Evolutionary conservation across 2,797 vertebrate species (phyloP), one percentile per base, ranked within the genome.

Genomic region (Steatocranus sp.): DNA sequence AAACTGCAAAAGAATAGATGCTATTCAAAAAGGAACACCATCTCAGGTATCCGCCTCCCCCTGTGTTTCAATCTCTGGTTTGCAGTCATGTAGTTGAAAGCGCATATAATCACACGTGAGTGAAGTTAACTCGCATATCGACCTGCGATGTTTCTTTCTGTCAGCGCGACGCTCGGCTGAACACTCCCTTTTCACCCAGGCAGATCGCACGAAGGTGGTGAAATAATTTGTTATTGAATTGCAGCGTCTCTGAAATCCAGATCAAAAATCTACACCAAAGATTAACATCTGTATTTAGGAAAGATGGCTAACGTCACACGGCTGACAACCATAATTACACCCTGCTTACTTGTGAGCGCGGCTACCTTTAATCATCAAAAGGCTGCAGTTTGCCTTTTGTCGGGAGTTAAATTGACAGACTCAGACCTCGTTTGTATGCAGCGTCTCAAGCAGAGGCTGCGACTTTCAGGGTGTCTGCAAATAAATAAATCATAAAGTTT

Each of bases 401-500:
- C 50, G 50, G 30, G 48, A 79, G 88, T 87, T 93, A 93, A 61
- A 93, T 94, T 93, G 93, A 88, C 86, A 85, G 91, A 84, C 88
- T 76, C 87, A 92, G 89, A 91, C 92, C 82, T 93, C 83, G 90
- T 93, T 94, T 91, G 86, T 48, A 78, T 89, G 86, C 82, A 50
- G 75, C 2, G 18, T 70, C 82, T 91, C 89, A 83, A 93, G 92
- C 89, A 84, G 84, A 86, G 80, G 18, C 89, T 75, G 70, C 78
- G 91, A 91, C 89, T 93, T 90, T 92, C 63, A 76, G 79, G 23
- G 30, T 23, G 77, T 85, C 80, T 85, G 76, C 87, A 93, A 93
- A 94, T 91, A 93, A 95, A 95, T 89, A 93, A 93, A 95, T 91
- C 89, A 58, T 61, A 92, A 95, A 95, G 94, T 96, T 94, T 93